Evolutionary conservation across 2,113 vertebrate species (phyloP), one percentile per base, ranked within the genome.

Genomic region (Rhombomys opimus): DNA sequence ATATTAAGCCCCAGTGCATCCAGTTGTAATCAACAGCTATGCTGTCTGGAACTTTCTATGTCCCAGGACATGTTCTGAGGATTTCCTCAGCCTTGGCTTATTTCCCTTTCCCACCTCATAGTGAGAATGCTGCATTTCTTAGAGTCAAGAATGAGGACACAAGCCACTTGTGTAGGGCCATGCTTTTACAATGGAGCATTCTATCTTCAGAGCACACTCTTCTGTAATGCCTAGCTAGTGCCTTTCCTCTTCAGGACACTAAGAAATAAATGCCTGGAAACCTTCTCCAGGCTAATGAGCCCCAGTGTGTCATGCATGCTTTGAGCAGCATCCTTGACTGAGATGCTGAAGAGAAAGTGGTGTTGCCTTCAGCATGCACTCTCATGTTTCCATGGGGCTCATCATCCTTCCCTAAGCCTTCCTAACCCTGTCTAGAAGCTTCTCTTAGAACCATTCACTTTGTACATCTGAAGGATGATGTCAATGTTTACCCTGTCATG

Each of bases 361-460:
- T 0, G 2, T 10, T 8, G 11, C 35, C 32, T 87, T 54, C n/a
- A 5, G 1, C 2, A 1, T 1, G 12, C 2, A 5, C 1, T 11
- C 17, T 27, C 20, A 1, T 0, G 3, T 22, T 7, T 18, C 54
- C 0, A 5, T 76, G 57, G 23, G 0, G 46, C 15, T 14, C 50
- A 78, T 17, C n/a, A 4, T 14, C 4, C 11, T 25, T 22, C 23
- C 17, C 15, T 7, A 46, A 46, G 11, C 11, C 2, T 52, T 32
- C 30, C 46, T 14, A 3, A 25, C 35, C 27, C n/a, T 11, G 0
- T 77, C 57, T 0, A 22, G 30, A 35, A 32, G 15, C 8, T 14
- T 57, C 57, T n/a, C 87, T 18, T 5, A 4, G 0, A 23, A 0
- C 41, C 8, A 13, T 81, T 20, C 8, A 9, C 52, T 18, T 68